Conservation (phyloP, 1,140 invertebrate genomes). For the Conus betulinus region DNA sequence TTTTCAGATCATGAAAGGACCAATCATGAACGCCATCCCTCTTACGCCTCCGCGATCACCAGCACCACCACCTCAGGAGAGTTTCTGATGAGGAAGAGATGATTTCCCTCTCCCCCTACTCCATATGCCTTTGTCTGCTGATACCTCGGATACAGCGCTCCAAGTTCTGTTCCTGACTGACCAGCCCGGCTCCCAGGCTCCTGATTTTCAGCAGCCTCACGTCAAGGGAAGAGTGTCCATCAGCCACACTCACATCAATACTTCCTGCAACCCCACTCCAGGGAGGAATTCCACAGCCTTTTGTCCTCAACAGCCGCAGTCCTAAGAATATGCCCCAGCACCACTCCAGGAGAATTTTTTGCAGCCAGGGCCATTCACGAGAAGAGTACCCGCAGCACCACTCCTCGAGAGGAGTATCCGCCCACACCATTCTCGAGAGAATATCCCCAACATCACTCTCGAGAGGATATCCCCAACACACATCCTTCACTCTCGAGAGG, state of each 20-base stretch:
- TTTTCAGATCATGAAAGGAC: conserved; percentile 39
- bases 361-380: conserved; percentile 19
- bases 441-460: not conserved
- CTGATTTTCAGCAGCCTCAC: conserved; percentile 18
- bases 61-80: conserved; percentile 51
- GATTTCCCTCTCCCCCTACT: conserved; percentile 42
- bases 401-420: conserved; percentile 27
- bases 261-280: conserved; percentile 2
- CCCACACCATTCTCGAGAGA: no score
- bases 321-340: conserved; percentile 19
- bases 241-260: conserved; percentile 9
- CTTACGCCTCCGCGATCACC: conserved; percentile 52
- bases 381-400: conserved; percentile 1
- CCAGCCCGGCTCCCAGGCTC: conserved; percentile 33
- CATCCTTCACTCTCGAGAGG: not conserved
- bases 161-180: conserved; percentile 34
- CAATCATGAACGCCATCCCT: conserved; percentile 51
- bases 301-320: conserved; percentile 18
- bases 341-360: conserved; percentile 12
- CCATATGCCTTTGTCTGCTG: conserved; percentile 43
- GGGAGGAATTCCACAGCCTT: conserved; percentile 20
- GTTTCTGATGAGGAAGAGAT: conserved; percentile 51
- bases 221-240: conserved; percentile 12
- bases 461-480: conserved; percentile 14
- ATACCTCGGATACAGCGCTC: conserved; percentile 38